Percentiles rank a stretch among this genome's conserved stretches.
Conservation (phyloP, 2,797 vertebrate species). For the Centropyge bicolor region DNA sequence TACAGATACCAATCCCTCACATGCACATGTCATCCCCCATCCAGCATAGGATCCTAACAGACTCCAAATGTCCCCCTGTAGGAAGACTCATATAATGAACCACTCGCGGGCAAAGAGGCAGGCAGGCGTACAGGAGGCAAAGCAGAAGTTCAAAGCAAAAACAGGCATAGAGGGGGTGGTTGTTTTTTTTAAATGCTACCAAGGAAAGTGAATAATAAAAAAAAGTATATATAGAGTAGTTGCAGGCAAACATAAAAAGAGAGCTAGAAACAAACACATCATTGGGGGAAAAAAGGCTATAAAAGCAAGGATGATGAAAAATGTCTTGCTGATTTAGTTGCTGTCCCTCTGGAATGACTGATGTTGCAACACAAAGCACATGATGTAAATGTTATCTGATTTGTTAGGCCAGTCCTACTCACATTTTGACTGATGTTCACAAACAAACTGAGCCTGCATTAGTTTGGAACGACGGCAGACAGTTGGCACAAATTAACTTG, state of each 20-base stretch:
- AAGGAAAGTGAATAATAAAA: slow-evolving; percentile 8
- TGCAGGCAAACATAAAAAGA: background rate
- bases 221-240: background rate
- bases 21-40: slow-evolving; percentile 14
- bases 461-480: slow-evolving; percentile 2
- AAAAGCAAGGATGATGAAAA: background rate
- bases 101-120: slow-evolving; percentile 23
- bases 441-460: slow-evolving; percentile 11
- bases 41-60: slow-evolving; percentile 17
- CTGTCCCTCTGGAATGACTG: background rate
- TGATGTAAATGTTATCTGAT: slow-evolving; percentile 4
- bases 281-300: background rate
- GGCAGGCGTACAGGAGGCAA: slow-evolving; percentile 15
- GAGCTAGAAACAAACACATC: background rate
- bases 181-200: slow-evolving; percentile 31
- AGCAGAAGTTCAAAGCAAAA: slow-evolving; percentile 32
- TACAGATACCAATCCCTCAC: slow-evolving; percentile 32
- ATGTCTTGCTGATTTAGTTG: slow-evolving; percentile 1
- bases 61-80: slow-evolving; percentile 27
- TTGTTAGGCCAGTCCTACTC: slow-evolving; percentile 2
- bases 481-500: slow-evolving; percentile 9
- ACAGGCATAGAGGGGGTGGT: background rate
- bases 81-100: slow-evolving; percentile 48
- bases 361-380: slow-evolving; percentile 12
- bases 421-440: slow-evolving; percentile 19